phyloP scores from a whole-genome alignment of 92 coral and sea anemone species.

The Nematostella vectensis region DNA sequence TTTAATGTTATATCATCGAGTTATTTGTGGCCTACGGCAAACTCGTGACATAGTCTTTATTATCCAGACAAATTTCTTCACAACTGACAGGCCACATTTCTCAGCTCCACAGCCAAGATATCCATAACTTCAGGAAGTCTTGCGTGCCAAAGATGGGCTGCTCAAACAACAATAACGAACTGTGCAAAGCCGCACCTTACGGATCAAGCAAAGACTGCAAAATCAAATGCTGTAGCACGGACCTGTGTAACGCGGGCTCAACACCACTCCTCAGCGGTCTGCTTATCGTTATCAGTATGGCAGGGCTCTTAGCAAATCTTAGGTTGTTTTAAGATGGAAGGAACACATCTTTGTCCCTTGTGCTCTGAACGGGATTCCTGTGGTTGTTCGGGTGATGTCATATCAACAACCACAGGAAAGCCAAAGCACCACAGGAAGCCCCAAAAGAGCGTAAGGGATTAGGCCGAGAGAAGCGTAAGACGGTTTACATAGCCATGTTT shows the following conservation, averaged over 20 bases:
- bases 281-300: conserved; percentile 4
- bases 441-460: no score
- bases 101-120: conserved; percentile 28
- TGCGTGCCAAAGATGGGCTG: conserved; percentile 7
- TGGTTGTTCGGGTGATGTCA: no score
- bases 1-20: no score
- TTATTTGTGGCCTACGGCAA: no score
- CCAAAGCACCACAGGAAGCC: no score
- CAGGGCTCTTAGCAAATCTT: conserved; percentile 3
- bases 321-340: not conserved
- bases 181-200: conserved; percentile 10
- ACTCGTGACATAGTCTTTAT: no score
- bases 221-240: conserved; percentile 13
- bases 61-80: no score
- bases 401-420: no score
- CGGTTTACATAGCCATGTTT: no score
- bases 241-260: conserved; percentile 25
- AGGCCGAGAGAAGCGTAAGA: no score
- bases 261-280: conserved; percentile 10
- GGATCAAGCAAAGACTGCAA: conserved; percentile 5
- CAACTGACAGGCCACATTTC: no score
- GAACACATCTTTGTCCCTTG: not conserved
- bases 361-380: no score
- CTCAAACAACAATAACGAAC: not conserved
- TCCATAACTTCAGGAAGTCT: conserved; percentile 4